A percentile compares a stretch with the other conserved stretches of the same genome.
These are phyloP conservation scores for Syngnathus scovelli DNA, from an alignment of 2,113 vertebrate species.

Conservation along the genomic window DNA sequence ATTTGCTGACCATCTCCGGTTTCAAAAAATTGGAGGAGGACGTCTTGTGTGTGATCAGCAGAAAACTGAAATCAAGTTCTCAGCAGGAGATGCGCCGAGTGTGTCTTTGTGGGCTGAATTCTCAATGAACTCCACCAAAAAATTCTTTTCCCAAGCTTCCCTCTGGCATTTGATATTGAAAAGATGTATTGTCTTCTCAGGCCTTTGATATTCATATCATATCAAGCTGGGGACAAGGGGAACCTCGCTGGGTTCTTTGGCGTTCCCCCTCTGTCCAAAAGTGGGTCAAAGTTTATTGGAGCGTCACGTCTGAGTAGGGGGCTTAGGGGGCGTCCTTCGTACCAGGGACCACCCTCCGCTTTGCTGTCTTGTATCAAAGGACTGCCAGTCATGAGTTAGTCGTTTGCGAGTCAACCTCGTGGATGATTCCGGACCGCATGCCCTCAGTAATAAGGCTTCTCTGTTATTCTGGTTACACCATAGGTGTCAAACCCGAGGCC, in stretches of 20 bases:
- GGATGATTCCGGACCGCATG: no score
- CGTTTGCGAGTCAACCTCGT: background rate
- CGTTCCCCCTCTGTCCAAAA: slow-evolving; percentile 25
- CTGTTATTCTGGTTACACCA: no score
- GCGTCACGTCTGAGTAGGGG: slow-evolving; percentile 58
- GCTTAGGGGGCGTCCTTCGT: slow-evolving; percentile 21
- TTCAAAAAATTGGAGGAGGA: slow-evolving; percentile 34
- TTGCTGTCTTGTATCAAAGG: slow-evolving; percentile 6
- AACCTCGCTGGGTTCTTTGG: slow-evolving; percentile 15
- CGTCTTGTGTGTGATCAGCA: slow-evolving; percentile 43
- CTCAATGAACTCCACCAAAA: slow-evolving; percentile 31
- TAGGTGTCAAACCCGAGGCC: no score
- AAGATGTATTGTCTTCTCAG: slow-evolving; percentile 47
- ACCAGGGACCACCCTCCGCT: slow-evolving; percentile 12
- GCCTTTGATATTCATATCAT: slow-evolving; percentile 50
- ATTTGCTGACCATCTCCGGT: slow-evolving; percentile 14
- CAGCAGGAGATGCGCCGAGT: slow-evolving; percentile 17
- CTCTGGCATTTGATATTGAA: slow-evolving; percentile 42
- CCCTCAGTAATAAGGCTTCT: no score
- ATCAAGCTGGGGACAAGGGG: slow-evolving; percentile 31
- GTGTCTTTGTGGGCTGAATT: slow-evolving; percentile 27
- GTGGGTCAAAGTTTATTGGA: slow-evolving; percentile 69
- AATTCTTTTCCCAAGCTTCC: slow-evolving; percentile 37
- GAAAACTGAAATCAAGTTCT: slow-evolving; percentile 47
- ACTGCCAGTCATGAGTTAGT: background rate